Conservation (phyloP, 2,113 vertebrate species). For the Heterotilapia buettikoferi region DNA sequence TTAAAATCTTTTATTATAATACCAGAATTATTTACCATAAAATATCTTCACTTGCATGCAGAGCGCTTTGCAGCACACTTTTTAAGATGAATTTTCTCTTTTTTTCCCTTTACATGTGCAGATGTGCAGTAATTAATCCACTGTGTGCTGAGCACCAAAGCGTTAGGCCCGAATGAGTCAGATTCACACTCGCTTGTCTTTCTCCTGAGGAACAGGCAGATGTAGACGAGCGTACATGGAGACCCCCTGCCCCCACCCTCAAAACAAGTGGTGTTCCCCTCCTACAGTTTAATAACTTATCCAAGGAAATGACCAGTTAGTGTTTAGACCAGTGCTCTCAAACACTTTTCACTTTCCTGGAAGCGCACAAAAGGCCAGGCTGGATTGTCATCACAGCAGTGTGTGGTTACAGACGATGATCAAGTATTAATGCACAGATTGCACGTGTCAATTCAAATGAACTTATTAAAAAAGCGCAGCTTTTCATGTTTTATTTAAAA, state of each 20-base stretch:
- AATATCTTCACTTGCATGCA: not conserved
- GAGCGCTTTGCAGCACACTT: slow-evolving; percentile 22
- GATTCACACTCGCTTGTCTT: slow-evolving; percentile 1
- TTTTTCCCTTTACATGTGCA: slow-evolving; percentile 12
- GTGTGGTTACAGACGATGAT: slow-evolving; percentile 2
- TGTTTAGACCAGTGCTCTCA: not conserved
- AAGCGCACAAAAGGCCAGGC: not conserved
- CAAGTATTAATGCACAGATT: not conserved
- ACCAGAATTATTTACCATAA: not conserved
- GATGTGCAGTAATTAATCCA: slow-evolving; percentile 51
- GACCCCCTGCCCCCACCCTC: not conserved
- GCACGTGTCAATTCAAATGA: not conserved
- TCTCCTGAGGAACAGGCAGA: slow-evolving; percentile 15
- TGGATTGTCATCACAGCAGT: not conserved
- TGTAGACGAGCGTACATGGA: slow-evolving; percentile 3
- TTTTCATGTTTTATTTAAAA: not conserved
- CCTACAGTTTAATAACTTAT: not conserved
- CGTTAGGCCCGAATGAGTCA: slow-evolving; percentile 6
- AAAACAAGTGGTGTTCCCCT: slow-evolving; percentile 16
- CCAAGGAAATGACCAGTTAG: not conserved
- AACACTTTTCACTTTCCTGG: not conserved
- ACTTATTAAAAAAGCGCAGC: not conserved
- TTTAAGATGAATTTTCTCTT: not conserved
- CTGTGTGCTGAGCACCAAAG: slow-evolving; percentile 21
- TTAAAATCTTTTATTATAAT: not conserved